Conservation (phyloP, 2,888 invertebrate species). For the Tanytarsus gracilentus region DNA sequence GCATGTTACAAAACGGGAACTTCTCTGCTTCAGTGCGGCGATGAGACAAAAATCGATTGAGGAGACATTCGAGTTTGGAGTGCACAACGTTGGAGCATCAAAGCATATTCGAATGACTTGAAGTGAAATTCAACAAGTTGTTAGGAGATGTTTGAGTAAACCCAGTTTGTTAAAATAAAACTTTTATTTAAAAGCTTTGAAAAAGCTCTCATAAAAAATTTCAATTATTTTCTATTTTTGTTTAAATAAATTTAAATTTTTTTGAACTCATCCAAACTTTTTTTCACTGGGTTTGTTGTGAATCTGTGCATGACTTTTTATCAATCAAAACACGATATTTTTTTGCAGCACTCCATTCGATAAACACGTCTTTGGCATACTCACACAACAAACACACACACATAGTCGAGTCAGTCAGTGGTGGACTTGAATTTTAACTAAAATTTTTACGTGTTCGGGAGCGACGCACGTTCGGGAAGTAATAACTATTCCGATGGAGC, state of each 20-base stretch:
- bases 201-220: too few relatives aligned
- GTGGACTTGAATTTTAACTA: constrained; percentile 13
- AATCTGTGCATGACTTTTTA: constrained; percentile 3
- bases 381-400: neutral
- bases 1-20: constrained; percentile 27
- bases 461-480: constrained; percentile 3
- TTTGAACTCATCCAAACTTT: neutral
- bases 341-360: constrained; percentile 1
- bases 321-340: constrained; percentile 6
- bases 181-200: too few relatives aligned
- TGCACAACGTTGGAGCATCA: too few relatives aligned
- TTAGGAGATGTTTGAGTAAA: too few relatives aligned
- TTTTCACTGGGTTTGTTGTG: neutral
- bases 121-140: too few relatives aligned
- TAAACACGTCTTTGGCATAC: constrained; percentile 11
- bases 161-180: too few relatives aligned
- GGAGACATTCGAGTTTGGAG: too few relatives aligned
- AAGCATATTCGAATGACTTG: too few relatives aligned
- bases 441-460: constrained; percentile 9
- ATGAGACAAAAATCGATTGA: too few relatives aligned
- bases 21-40: too few relatives aligned
- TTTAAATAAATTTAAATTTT: neutral
- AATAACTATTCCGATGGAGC: constrained; percentile 12
- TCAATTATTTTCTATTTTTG: too few relatives aligned
- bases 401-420: neutral